Percentiles rank a stretch among this genome's conserved stretches.
These are phyloP conservation scores for Myodes glareolus DNA, from an alignment of 2,113 vertebrate species.

Conservation along the genomic window DNA sequence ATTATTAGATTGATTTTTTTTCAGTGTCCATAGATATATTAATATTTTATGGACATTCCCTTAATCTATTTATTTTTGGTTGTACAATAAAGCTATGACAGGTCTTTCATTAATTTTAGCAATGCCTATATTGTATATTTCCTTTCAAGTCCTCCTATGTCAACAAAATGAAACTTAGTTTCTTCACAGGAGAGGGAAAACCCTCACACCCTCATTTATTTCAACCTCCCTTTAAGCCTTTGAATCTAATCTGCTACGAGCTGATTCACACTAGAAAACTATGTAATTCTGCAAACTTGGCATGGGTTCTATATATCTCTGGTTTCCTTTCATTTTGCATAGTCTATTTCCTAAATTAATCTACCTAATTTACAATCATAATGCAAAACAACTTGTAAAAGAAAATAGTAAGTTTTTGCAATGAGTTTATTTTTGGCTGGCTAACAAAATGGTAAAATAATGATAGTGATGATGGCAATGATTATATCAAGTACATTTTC, in stretches of 20 bases:
- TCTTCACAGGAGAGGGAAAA: not conserved
- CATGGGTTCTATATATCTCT: not conserved
- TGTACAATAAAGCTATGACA: not conserved
- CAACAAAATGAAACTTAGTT: constrained; percentile 9
- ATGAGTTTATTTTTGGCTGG: not conserved
- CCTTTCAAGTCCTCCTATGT: not conserved
- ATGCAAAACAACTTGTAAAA: constrained; percentile 1
- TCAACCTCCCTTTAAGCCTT: not conserved
- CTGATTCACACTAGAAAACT: not conserved
- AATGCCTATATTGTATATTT: not conserved
- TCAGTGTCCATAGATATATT: constrained; percentile 1
- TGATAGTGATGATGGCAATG: not conserved
- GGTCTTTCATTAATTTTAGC: not conserved
- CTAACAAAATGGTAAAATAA: not conserved
- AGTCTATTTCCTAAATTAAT: not conserved
- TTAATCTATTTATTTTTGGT: constrained; percentile 59
- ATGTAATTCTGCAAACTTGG: not conserved
- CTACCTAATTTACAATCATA: not conserved
- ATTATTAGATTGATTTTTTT: constrained; percentile 55
- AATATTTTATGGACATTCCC: constrained; percentile 25
- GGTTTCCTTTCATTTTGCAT: not conserved
- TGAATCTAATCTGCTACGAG: not conserved
- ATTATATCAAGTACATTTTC: not conserved
- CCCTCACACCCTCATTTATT: not conserved
- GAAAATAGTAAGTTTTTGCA: not conserved